phyloP scores from a whole-genome alignment of 2,113 vertebrate genomes.

The Alces alces region DNA sequence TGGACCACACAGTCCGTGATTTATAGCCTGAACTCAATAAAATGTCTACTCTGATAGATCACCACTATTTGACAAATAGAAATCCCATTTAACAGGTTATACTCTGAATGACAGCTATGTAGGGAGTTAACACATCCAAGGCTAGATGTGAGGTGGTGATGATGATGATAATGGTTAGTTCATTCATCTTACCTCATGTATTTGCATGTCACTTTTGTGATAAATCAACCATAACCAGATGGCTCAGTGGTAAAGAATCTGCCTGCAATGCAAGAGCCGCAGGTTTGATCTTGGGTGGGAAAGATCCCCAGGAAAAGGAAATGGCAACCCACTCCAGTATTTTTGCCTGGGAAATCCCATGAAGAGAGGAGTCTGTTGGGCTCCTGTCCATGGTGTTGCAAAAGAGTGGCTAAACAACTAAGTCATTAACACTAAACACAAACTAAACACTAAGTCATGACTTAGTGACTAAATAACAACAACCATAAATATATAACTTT shows the following conservation, averaged over 20 bases:
- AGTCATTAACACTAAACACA: no score
- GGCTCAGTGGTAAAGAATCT: background rate
- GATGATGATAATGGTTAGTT: background rate
- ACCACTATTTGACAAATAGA: background rate
- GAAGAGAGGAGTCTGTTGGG: background rate
- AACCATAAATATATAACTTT: background rate
- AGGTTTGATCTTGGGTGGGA: background rate
- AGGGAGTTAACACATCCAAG: background rate
- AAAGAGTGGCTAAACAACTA: background rate
- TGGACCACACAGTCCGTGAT: background rate
- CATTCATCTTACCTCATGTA: background rate
- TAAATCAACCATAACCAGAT: background rate
- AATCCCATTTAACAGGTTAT: background rate
- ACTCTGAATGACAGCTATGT: background rate
- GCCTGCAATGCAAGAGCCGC: background rate
- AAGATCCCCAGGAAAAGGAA: background rate
- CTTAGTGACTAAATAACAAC: background rate
- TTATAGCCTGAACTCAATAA: background rate
- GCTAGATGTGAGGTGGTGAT: background rate
- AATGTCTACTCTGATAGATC: background rate
- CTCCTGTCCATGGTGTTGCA: background rate
- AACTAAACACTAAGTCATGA: no score
- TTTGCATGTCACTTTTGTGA: background rate
- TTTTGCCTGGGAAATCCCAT: background rate
- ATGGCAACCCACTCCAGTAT: background rate